Percentiles rank a stretch among this genome's conserved stretches.
Evolutionary conservation across 2,113 vertebrate species (phyloP).

Genomic region (cattle (Bos taurus)): DNA sequence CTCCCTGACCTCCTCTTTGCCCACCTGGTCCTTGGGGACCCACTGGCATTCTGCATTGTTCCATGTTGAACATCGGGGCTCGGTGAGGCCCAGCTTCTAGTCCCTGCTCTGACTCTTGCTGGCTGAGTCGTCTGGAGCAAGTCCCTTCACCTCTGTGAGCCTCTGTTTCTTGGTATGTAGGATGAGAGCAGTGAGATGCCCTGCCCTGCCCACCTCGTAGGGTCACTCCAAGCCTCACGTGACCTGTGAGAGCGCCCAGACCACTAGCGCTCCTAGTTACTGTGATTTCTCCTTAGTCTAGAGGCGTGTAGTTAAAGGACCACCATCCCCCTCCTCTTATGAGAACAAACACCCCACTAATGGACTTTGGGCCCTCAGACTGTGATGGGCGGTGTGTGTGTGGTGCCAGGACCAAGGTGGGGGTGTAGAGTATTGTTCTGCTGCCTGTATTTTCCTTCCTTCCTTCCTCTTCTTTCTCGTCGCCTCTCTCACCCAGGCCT

Average conservation of each 20-base stretch:
- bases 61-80: accelerated
- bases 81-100: not conserved
- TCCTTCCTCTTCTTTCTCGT: not conserved
- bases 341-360: not conserved
- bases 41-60: not conserved
- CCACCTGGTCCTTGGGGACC: accelerated
- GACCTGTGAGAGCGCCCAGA: not conserved
- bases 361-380: not conserved
- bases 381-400: not conserved
- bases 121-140: not conserved
- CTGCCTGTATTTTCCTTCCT: too few relatives aligned
- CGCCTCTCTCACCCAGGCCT: not conserved
- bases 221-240: not conserved
- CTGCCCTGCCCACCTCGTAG: not conserved
- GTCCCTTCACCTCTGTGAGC: not conserved
- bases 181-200: too few relatives aligned
- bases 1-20: not conserved
- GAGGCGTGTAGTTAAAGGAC: not conserved
- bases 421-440: not conserved
- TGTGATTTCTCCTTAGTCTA: not conserved
- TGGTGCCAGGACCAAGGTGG: not conserved
- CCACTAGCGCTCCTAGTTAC: not conserved
- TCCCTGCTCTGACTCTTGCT: not conserved
- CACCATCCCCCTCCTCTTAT: not conserved
- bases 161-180: not conserved